Base-by-base conservation (phyloP, 2,113 vertebrate species). In the Neogobius melanostomus region DNA sequence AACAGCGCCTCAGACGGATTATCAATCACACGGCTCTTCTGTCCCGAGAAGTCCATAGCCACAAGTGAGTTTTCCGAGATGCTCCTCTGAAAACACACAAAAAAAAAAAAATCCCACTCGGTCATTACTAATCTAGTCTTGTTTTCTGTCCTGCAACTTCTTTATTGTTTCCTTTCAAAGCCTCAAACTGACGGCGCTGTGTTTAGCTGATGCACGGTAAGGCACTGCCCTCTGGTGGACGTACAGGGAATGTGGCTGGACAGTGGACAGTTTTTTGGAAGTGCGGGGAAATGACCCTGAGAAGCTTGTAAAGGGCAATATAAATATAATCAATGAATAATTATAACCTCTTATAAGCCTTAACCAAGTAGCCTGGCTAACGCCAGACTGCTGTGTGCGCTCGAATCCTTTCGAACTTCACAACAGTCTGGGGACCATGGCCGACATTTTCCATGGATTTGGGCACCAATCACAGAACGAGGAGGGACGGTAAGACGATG, bases 1-100 rank as follows among this genome's bases (percentile, higher is more conserved):
- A 95, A 97, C 71, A 98, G 90, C 11, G 91, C 97, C 92, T 99
- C 98, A 0, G 94, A 95, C 14, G 97, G 97, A 86, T 99, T 99
- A 86, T 98, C 96, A 47, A 99, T 98, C 82, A 99, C 94, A 75
- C 97, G 92, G 86, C 93, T 95, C 90, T 93, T 96, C 81, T 95
- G 93, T 69, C 98, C 97, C 50, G 98, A 98, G 87, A 99, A 99
- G 89, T 99, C 98, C 96, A 99, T 98, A 82, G 98, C 97, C 86
- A 99, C 97, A 66, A 99, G 91, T 36, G 96, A 99, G 90, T 96
- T 99, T 88, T 99, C 98, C 15, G 97, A 99, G 91, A 96, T 94
- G 87, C 97, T 98, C 82, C 96, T 97, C 98, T 99, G 90, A 64
- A 21, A 92, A 90, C 44, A 2, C 36, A 53, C 49, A 85, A n/a